Evolutionary conservation across 1,140 invertebrate species (phyloP).

Genomic region (Pseudomyrmex cubaensis): DNA sequence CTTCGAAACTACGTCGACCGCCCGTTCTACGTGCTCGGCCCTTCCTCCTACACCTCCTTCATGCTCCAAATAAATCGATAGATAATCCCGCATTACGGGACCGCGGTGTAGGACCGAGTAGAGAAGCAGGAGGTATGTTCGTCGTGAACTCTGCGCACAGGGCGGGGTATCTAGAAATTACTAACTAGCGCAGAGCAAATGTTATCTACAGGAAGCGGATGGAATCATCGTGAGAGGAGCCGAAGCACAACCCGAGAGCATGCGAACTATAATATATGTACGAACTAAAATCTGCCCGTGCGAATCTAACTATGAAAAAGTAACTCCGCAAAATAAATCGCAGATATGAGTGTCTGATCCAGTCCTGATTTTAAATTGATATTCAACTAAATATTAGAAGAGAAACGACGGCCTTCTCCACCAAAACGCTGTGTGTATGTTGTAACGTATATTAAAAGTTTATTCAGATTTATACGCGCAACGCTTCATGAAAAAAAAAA

Average conservation of each 20-base stretch:
- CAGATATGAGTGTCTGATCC: too few species aligned
- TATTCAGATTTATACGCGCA: neutral
- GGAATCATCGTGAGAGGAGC: conserved; percentile 15
- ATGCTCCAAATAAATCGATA: conserved; percentile 67
- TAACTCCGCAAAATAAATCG: too few species aligned
- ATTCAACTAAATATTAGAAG: conserved; percentile 1
- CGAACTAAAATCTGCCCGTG: neutral
- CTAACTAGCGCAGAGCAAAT: conserved; percentile 55
- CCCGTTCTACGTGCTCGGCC: conserved; percentile 36
- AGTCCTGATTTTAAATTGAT: neutral
- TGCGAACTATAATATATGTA: conserved; percentile 23
- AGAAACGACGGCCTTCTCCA: neutral
- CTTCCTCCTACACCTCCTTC: too few species aligned
- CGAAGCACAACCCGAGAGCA: neutral
- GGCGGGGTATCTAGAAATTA: conserved; percentile 51
- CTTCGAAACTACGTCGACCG: conserved; percentile 62
- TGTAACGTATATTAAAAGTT: neutral
- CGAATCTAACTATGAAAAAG: neutral
- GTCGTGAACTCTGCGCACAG: conserved; percentile 44
- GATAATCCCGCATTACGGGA: conserved; percentile 66
- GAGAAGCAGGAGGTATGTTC: conserved; percentile 49
- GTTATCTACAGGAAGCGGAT: conserved; percentile 52
- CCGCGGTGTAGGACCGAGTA: conserved; percentile 31
- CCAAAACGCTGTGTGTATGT: too few species aligned
- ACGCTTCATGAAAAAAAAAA: neutral